Percentiles rank a stretch among this genome's conserved stretches.
Conservation (phyloP, 2,113 vertebrate species). For the Todiramphus chloris region DNA sequence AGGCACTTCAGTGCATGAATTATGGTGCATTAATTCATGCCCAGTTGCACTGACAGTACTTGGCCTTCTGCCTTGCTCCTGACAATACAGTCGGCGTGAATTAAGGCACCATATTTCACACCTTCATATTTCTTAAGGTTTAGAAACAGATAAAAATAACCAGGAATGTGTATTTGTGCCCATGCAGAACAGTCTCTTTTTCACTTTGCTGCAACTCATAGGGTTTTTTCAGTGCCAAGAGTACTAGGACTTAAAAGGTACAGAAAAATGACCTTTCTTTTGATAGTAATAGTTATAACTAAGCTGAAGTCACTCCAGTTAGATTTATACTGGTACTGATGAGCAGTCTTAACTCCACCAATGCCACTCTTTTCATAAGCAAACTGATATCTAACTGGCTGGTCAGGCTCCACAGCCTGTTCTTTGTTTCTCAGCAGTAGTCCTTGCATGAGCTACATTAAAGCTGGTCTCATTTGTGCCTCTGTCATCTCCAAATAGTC, state of each 20-base stretch:
- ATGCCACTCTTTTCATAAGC: background rate
- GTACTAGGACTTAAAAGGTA: background rate
- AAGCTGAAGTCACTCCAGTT: background rate
- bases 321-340: background rate
- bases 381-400: background rate
- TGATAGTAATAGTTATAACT: background rate
- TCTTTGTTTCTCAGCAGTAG: background rate
- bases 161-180: background rate
- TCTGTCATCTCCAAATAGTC: background rate
- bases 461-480: background rate
- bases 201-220: background rate
- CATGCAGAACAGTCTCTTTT: background rate
- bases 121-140: slow-evolving; percentile 33
- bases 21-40: slow-evolving; percentile 45
- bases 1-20: slow-evolving; percentile 32
- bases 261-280: background rate
- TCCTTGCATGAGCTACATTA: background rate
- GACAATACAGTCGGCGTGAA: slow-evolving; percentile 43
- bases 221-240: background rate
- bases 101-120: slow-evolving; percentile 57
- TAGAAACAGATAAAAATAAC: slow-evolving; percentile 38
- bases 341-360: background rate
- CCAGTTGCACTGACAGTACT: slow-evolving; percentile 44
- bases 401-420: background rate
- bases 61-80: slow-evolving; percentile 47